Conservation (phyloP, 2,113 vertebrate species). For the Garra rufa region DNA sequence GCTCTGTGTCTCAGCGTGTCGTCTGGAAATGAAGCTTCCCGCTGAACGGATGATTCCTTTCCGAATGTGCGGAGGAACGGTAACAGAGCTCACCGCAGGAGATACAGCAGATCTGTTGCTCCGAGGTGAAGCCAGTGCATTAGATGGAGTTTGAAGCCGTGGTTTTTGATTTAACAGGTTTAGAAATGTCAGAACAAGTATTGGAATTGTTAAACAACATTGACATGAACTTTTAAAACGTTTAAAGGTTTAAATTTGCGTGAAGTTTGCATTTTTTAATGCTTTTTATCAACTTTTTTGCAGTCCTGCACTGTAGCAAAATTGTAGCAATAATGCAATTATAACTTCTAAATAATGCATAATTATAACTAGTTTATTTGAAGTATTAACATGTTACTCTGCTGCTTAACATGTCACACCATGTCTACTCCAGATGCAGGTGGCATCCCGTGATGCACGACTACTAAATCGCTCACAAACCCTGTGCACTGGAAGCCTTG, state of each 20-base stretch:
- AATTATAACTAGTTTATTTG: neutral
- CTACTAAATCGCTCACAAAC: neutral
- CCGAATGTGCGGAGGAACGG: neutral
- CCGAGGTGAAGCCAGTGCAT: neutral
- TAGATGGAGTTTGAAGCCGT: neutral
- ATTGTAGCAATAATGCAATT: too few species aligned
- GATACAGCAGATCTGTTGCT: neutral
- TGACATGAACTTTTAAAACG: neutral
- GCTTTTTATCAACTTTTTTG: neutral
- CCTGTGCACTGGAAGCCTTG: neutral
- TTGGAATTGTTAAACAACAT: neutral
- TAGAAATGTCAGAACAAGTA: neutral
- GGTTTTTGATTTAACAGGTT: neutral
- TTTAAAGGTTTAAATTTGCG: neutral
- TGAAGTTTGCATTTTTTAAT: neutral
- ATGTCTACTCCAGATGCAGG: neutral
- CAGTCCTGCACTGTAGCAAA: neutral
- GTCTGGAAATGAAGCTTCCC: slow-evolving; percentile 10
- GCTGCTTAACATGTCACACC: neutral
- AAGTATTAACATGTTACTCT: neutral
- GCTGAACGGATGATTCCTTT: neutral
- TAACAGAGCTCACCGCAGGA: neutral
- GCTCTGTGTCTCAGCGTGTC: slow-evolving; percentile 6
- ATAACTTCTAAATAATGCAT: neutral
- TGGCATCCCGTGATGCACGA: neutral